Percentiles rank a stretch among this genome's conserved stretches.
phyloP scores from a whole-genome alignment of 2,113 vertebrate genomes.

The Gulo gulo region DNA sequence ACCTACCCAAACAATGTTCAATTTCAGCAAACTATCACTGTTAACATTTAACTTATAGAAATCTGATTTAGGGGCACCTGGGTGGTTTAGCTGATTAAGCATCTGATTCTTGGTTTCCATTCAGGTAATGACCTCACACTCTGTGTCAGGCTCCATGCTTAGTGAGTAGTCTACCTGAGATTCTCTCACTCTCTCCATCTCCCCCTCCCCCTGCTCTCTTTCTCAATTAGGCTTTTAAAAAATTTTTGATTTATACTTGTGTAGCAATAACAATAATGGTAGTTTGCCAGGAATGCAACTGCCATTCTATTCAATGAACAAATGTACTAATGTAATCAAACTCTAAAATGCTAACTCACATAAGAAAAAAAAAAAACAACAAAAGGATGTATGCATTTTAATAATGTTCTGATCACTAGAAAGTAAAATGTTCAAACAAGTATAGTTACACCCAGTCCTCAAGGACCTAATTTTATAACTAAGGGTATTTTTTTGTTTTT shows the following conservation, averaged over 20 bases:
- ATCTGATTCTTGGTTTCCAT: not conserved
- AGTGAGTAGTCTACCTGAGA: not conserved
- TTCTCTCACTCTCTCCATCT: not conserved
- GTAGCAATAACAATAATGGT: not conserved
- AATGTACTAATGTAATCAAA: not conserved
- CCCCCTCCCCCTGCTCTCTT: not conserved
- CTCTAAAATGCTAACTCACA: not conserved
- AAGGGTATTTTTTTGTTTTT: not conserved
- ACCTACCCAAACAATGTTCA: not conserved
- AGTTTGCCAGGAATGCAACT: not conserved
- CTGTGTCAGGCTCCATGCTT: not conserved
- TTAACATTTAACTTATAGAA: not conserved
- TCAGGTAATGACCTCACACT: not conserved
- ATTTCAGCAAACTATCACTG: not conserved
- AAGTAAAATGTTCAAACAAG: not conserved
- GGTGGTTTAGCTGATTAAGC: not conserved
- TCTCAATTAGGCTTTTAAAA: not conserved
- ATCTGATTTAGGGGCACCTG: not conserved
- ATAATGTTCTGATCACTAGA: not conserved
- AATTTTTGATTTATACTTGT: not conserved
- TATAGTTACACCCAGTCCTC: not conserved
- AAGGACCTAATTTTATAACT: not conserved
- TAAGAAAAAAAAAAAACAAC: not conserved
- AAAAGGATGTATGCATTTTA: not conserved
- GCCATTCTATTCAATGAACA: not conserved